Conservation (phyloP, 2,797 vertebrate species). For the Nannoperca obscura region DNA sequence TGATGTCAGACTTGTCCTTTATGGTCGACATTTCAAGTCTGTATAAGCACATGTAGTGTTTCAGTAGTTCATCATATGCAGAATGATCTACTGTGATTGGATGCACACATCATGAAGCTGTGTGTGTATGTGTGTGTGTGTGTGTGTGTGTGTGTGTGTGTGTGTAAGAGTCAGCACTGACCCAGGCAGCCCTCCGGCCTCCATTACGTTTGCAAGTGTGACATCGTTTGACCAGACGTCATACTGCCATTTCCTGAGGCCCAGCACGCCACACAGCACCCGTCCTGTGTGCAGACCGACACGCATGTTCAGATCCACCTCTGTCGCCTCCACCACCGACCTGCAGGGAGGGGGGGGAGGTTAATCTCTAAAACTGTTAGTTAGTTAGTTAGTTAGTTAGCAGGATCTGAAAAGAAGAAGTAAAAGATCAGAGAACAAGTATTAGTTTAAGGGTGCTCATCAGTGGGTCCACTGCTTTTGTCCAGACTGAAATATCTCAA, state of each 20-base stretch:
- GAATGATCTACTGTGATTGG: not conserved
- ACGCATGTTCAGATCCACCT: conserved; percentile 98
- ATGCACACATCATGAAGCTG: conserved; percentile 10
- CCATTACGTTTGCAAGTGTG: conserved; percentile 98
- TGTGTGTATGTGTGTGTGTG: conserved; percentile 11
- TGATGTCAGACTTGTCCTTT: not conserved
- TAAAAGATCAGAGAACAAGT: not conserved
- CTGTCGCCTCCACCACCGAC: conserved; percentile 97
- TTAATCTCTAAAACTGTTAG: conserved; percentile 4
- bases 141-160: conserved; percentile 15
- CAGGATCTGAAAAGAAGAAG: not conserved
- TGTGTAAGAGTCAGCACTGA: conserved; percentile 79
- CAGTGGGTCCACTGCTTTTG: not conserved
- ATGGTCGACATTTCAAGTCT: not conserved
- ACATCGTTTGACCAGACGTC: conserved; percentile 99
- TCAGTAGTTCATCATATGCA: not conserved
- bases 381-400: too few species aligned
- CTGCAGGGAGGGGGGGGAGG: conserved; percentile 73
- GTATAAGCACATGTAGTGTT: not conserved
- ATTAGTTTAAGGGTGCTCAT: not conserved
- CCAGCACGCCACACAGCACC: conserved; percentile 96
- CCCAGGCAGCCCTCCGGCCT: conserved; percentile 97
- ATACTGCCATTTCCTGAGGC: conserved; percentile 98
- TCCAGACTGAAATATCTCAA: not conserved
- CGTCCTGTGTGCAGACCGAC: conserved; percentile 97